A percentile compares a stretch with the other conserved stretches of the same genome.
Conservation (phyloP, 1,140 invertebrate species). For the Drosophila auraria region DNA sequence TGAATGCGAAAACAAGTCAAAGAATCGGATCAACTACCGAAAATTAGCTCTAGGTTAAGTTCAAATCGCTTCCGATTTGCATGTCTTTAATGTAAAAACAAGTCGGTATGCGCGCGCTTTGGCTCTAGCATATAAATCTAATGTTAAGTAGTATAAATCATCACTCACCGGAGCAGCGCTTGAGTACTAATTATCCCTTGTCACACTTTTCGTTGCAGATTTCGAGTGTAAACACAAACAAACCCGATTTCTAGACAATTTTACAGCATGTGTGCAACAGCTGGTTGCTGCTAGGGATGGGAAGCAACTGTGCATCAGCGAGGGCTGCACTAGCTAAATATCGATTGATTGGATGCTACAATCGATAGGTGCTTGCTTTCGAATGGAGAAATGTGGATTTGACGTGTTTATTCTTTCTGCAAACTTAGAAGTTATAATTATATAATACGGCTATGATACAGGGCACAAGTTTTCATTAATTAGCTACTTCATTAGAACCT, state of each 20-base stretch:
- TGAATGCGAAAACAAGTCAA: not conserved
- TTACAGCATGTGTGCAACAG: conserved; percentile 12
- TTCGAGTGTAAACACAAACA: conserved; percentile 9
- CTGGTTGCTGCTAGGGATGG: conserved; percentile 5
- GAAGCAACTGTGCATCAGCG: too few relatives aligned
- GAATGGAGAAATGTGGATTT: too few relatives aligned
- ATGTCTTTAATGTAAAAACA: not conserved
- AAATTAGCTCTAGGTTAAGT: not conserved
- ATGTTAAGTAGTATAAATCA: not conserved
- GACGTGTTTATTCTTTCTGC: too few relatives aligned
- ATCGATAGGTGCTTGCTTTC: too few relatives aligned
- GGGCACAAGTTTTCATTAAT: too few relatives aligned
- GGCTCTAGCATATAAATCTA: not conserved
- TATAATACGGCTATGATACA: too few relatives aligned
- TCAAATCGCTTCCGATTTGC: not conserved
- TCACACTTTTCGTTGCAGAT: not conserved
- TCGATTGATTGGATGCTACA: too few relatives aligned
- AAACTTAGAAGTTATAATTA: too few relatives aligned
- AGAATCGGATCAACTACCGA: not conserved
- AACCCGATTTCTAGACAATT: not conserved
- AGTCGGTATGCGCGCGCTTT: too few relatives aligned
- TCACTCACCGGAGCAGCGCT: not conserved
- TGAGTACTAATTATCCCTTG: too few relatives aligned
- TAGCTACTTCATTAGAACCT: too few relatives aligned
- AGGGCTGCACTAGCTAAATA: too few relatives aligned